Percentiles rank a stretch among this genome's conserved stretches.
These are phyloP conservation scores for Diploptera punctata DNA, from an alignment of 2,888 invertebrate genomes.

Conservation along the genomic window DNA sequence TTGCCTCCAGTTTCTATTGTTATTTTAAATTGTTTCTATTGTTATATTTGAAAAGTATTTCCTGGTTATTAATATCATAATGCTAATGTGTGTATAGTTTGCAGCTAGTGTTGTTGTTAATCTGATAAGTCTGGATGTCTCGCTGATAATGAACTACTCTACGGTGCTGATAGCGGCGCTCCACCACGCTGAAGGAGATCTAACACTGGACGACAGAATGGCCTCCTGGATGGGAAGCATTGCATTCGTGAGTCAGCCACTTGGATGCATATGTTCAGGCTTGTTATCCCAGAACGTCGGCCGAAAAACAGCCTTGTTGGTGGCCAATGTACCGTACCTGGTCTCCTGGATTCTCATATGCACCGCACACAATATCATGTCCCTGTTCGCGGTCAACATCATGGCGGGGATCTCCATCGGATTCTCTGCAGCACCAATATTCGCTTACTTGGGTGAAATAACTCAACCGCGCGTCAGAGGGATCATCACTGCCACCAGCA, in stretches of 20 bases:
- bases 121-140: too few relatives aligned
- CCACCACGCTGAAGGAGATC: too few relatives aligned
- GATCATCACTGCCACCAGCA: neutral
- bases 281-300: constrained; percentile 62
- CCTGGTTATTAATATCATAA: too few relatives aligned
- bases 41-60: too few relatives aligned
- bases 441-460: constrained; percentile 65
- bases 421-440: constrained; percentile 65
- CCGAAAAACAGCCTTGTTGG: constrained; percentile 60
- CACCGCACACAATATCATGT: constrained; percentile 58
- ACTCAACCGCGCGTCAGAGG: constrained; percentile 57
- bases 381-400: constrained; percentile 60
- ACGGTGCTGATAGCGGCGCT: too few relatives aligned
- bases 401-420: constrained; percentile 65
- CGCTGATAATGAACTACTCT: too few relatives aligned
- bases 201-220: too few relatives aligned
- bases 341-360: constrained; percentile 63
- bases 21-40: too few relatives aligned
- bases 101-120: too few relatives aligned
- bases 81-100: too few relatives aligned
- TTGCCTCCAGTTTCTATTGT: too few relatives aligned
- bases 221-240: neutral
- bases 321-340: constrained; percentile 64
- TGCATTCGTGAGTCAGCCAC: constrained; percentile 1
- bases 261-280: constrained; percentile 53